Evolutionary conservation across 2,888 invertebrate species (phyloP).

Genomic region (Apantesis nais): DNA sequence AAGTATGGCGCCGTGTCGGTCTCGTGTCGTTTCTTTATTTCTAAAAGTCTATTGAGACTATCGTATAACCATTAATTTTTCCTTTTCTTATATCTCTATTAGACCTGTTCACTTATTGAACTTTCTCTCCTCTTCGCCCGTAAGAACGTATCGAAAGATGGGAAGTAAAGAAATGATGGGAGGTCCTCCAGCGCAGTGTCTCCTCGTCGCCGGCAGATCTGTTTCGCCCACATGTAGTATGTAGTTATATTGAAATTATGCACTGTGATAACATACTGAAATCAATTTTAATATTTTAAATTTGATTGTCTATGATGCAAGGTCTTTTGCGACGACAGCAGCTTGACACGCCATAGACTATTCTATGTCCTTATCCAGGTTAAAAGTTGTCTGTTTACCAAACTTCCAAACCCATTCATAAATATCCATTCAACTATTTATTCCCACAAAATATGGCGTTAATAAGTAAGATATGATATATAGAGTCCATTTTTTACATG

Average conservation of each 20-base stretch:
- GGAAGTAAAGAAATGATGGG: not conserved
- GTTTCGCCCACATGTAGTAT: not conserved
- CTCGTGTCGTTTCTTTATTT: not conserved
- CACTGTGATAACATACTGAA: slow-evolving; percentile 16
- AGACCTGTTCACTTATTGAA: not conserved
- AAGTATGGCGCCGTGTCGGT: slow-evolving; percentile 6
- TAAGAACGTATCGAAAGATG: not conserved
- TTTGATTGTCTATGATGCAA: no score
- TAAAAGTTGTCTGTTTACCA: not conserved
- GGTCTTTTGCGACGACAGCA: no score
- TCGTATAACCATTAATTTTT: not conserved
- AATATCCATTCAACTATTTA: no score
- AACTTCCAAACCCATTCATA: not conserved
- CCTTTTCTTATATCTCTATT: not conserved
- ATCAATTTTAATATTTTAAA: slow-evolving; percentile 15
- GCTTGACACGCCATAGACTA: no score
- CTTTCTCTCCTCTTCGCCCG: not conserved
- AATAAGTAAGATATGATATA: not conserved
- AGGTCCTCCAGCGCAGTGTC: not conserved
- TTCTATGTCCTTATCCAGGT: no score
- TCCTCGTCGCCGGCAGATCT: not conserved
- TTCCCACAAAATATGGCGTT: not conserved
- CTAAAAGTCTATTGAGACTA: not conserved
- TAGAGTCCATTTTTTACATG: not conserved
- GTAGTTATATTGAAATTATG: slow-evolving; percentile 22